These are phyloP conservation scores for Pachypeltis micranthus DNA, from an alignment of 1,140 invertebrate species.

Conservation along the genomic window DNA sequence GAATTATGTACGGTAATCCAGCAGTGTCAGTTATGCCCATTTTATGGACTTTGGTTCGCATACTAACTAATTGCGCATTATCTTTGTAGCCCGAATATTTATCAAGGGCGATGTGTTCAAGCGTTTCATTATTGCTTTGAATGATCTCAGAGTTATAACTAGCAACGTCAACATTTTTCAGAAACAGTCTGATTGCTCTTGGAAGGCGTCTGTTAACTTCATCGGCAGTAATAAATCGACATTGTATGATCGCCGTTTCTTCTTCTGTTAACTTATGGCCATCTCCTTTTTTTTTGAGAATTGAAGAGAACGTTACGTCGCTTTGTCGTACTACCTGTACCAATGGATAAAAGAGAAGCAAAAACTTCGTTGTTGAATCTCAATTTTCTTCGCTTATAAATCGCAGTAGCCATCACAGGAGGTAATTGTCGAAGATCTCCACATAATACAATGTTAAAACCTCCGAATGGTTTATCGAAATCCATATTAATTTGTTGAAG, in stretches of 20 bases:
- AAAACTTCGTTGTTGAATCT: constrained; percentile 1
- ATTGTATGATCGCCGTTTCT: constrained; percentile 7
- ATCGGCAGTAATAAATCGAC: not conserved
- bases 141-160: constrained; percentile 23
- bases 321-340: constrained; percentile 15
- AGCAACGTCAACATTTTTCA: constrained; percentile 13
- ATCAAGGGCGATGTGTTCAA: not conserved
- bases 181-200: constrained; percentile 1
- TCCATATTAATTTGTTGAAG: constrained; percentile 16
- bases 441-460: constrained; percentile 13
- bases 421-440: constrained; percentile 15
- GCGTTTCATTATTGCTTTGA: not conserved
- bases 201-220: not conserved
- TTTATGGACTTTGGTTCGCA: constrained; percentile 31
- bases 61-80: constrained; percentile 20
- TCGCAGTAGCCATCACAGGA: constrained; percentile 10
- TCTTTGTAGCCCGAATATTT: not conserved
- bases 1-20: constrained; percentile 28
- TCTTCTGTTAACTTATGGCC: constrained; percentile 4
- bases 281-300: constrained; percentile 19
- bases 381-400: constrained; percentile 9
- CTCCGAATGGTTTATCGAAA: constrained; percentile 16
- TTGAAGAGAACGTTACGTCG: constrained; percentile 3
- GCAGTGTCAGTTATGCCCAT: constrained; percentile 28
- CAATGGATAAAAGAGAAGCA: constrained; percentile 12